Evolutionary conservation across 2,888 invertebrate genomes (phyloP).

Genomic region (Drosophila rubida): DNA sequence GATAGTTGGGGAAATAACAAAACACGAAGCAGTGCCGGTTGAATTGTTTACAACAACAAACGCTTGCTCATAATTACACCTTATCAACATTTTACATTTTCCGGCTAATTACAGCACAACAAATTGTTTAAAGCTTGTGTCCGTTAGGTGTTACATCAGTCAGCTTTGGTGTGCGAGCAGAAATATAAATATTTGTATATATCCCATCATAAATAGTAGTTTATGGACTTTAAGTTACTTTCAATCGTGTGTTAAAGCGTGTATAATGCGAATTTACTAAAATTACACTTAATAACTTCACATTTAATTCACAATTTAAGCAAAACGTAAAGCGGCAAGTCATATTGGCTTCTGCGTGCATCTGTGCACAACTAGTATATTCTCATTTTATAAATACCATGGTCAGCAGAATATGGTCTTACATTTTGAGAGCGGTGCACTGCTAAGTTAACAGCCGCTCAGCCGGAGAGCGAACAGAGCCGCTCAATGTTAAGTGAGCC

Average conservation of each 20-base stretch:
- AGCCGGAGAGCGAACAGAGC: constrained; percentile 8
- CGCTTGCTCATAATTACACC: neutral
- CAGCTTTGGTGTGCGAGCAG: constrained; percentile 41
- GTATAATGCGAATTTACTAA: neutral
- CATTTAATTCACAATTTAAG: neutral
- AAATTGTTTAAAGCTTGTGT: neutral
- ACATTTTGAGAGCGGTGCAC: constrained; percentile 26
- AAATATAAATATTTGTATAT: neutral
- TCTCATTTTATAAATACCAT: constrained; percentile 31
- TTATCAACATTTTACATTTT: constrained; percentile 4
- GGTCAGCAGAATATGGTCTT: constrained; percentile 11
- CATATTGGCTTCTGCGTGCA: constrained; percentile 34
- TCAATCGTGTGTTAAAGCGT: too few relatives aligned
- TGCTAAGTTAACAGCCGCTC: constrained; percentile 40
- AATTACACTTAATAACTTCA: neutral
- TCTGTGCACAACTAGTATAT: constrained; percentile 46
- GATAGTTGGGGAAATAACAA: constrained; percentile 20
- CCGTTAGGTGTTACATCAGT: constrained; percentile 30
- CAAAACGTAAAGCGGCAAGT: neutral
- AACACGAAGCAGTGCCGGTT: neutral
- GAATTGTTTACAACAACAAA: constrained; percentile 6
- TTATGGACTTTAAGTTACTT: neutral
- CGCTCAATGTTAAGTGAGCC: constrained; percentile 1
- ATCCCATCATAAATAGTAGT: neutral
- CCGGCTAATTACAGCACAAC: neutral